Percentiles rank a stretch among this genome's conserved stretches.
These are phyloP conservation scores for Bellardia pandia DNA, from an alignment of 2,888 invertebrate genomes.

Conservation along the genomic window DNA sequence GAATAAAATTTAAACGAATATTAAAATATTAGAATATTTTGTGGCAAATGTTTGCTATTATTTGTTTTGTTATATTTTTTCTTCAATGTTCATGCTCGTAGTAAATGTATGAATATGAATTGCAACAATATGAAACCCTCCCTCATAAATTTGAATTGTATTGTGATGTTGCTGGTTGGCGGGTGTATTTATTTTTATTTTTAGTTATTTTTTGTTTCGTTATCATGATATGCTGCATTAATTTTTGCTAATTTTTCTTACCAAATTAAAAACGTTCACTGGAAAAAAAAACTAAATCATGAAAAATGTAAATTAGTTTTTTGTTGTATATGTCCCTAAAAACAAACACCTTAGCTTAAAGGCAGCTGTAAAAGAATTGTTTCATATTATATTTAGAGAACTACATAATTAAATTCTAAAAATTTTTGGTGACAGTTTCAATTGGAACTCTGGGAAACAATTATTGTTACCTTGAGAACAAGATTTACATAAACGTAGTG, in stretches of 20 bases:
- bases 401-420: too few relatives aligned
- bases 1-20: constrained; percentile 50
- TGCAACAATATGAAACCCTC: constrained; percentile 58
- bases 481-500: too few relatives aligned
- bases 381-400: neutral
- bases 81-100: constrained; percentile 12
- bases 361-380: neutral
- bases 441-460: too few relatives aligned
- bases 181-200: neutral
- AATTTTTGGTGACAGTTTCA: neutral
- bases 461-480: too few relatives aligned
- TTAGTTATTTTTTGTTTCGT: constrained; percentile 7
- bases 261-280: constrained; percentile 62
- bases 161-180: constrained; percentile 30
- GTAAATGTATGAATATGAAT: constrained; percentile 24
- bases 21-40: constrained; percentile 55
- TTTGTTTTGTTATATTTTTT: neutral
- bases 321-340: constrained; percentile 18
- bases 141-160: constrained; percentile 65
- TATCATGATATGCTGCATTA: constrained; percentile 72
- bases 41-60: constrained; percentile 21
- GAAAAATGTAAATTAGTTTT: constrained; percentile 70
- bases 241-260: constrained; percentile 69
- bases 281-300: constrained; percentile 49
- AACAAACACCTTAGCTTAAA: constrained; percentile 34